Base-by-base conservation (phyloP, 2,113 vertebrate genomes). In the Xyrauchen texanus region DNA sequence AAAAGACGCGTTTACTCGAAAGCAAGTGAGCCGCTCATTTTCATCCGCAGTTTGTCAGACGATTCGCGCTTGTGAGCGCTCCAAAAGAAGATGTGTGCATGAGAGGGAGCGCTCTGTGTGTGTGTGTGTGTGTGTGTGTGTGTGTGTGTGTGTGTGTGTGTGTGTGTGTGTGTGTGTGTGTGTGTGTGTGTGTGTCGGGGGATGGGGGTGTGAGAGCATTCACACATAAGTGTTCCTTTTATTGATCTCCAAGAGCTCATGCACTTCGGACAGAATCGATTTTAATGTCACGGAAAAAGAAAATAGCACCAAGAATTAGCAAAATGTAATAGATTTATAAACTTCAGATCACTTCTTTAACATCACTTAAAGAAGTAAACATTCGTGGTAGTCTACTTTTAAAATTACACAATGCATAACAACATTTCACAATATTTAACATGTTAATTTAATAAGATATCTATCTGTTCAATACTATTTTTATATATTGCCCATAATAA, bases 11-110 rank as follows among this genome's bases (percentile, higher is more conserved):
- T 85, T 91, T 88, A 91, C 51, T 75, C 78, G 3, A 82, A 85
- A 88, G 74, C 85, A 80, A 90, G 90, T 86, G 91, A 90, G 89
- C 89, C 88, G 84, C 91, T 92, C 93, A 93, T 94, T 93, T 92
- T 92, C 90, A 91, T 88, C 88, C 88, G 61, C 91, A 84, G 87
- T 85, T 89, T 90, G 91, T 89, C 91, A 93, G 89, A 90, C 88
- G 85, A 87, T 84, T 83, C 70, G 68, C 69, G 74, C 81, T 82
- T 90, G 88, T 88, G 90, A 90, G 87, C 85, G 86, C 16, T 84
- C 85, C 91, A 87, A 86, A 83, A 61, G 84, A 88, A 88, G 88
- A 89, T 89, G 88, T 88, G 88, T 90, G 85, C 87, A 84, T 78
- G 61, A 63, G 86, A 73, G 83, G 53, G 81, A 55, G 76, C 60